These are phyloP conservation scores for Aphaenogaster ashmeadi DNA, from an alignment of 1,140 invertebrate species.

Conservation along the genomic window DNA sequence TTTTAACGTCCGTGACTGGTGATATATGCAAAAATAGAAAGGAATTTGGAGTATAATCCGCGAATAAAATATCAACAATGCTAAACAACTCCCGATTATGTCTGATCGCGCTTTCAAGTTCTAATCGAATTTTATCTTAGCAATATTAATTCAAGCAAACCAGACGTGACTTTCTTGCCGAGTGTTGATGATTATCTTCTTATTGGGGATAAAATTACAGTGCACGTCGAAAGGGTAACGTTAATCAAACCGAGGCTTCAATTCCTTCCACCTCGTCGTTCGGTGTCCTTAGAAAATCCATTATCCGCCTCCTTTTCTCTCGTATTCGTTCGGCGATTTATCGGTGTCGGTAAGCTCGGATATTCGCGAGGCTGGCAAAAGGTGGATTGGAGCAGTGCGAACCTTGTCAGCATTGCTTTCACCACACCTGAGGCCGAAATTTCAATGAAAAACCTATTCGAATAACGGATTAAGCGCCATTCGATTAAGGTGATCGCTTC, in stretches of 20 bases:
- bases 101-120: neutral
- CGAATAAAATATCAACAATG: neutral
- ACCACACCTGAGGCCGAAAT: conserved; percentile 21
- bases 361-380: conserved; percentile 35
- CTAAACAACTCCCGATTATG: conserved; percentile 7
- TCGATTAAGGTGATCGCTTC: conserved; percentile 23
- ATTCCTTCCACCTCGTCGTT: conserved; percentile 56
- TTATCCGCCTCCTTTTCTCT: conserved; percentile 40
- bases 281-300: conserved; percentile 57
- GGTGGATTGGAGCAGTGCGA: conserved; percentile 18
- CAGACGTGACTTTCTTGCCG: conserved; percentile 17
- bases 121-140: neutral
- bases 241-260: conserved; percentile 65
- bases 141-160: conserved; percentile 36
- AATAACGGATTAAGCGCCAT: conserved; percentile 33
- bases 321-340: conserved; percentile 17
- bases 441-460: conserved; percentile 51
- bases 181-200: conserved; percentile 46
- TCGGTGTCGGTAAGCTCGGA: conserved; percentile 58
- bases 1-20: neutral
- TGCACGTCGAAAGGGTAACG: conserved; percentile 44
- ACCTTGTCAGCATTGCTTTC: conserved; percentile 24
- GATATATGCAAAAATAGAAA: neutral
- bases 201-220: conserved; percentile 48
- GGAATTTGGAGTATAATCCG: neutral